Evolutionary conservation across 2,888 invertebrate genomes (phyloP), one percentile per base, ranked within the genome.

Genomic region (Stenichneumon culpator): DNA sequence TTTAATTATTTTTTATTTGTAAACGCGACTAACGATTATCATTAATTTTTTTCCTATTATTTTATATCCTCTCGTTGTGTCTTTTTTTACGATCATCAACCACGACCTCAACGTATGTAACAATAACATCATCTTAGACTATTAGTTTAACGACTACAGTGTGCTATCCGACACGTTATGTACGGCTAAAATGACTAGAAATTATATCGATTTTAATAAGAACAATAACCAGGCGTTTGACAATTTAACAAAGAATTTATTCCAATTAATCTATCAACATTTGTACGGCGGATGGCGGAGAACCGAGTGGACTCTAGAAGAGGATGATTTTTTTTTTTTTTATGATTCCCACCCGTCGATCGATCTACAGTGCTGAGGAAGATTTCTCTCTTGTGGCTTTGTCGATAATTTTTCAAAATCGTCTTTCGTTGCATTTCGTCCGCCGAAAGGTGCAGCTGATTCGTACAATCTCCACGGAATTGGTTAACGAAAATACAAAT

Each of bases 201-300:
- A 79, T 83, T 83, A 79, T 79, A 79, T 79, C 60, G 74, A 83
- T 79, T 83, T 79, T 79, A 79, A 79, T 79, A 74, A 74, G 72
- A 74, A 83, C 65, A 44, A 73, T 67, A 39, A 69, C 47, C 63
- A 36, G 52, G 50, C 75, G 65, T 75, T 52, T 75, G 50, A 52
- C 65, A 47, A 25, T 36, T 65, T 65, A 39, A 19, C 19, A 22
- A 19, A 19, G 2, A 63, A 47, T 47, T 3, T 47, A 16, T 32
- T 32, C 25, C 28, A 28, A 63, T 63, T 63, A 16, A 32, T 63
- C 28, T 16, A 25, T 14, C 6, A 16, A 32, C 6, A 14, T n/a
- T 32, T 57, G 11, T 22, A 25, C 57, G 2, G 14, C 14, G 2
- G 14, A 9, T 22, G 25, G 14, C 11, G 25, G 14, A 25, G 25